These are phyloP conservation scores for Natator depressus DNA, from an alignment of 2,113 vertebrate genomes.

Conservation along the genomic window DNA sequence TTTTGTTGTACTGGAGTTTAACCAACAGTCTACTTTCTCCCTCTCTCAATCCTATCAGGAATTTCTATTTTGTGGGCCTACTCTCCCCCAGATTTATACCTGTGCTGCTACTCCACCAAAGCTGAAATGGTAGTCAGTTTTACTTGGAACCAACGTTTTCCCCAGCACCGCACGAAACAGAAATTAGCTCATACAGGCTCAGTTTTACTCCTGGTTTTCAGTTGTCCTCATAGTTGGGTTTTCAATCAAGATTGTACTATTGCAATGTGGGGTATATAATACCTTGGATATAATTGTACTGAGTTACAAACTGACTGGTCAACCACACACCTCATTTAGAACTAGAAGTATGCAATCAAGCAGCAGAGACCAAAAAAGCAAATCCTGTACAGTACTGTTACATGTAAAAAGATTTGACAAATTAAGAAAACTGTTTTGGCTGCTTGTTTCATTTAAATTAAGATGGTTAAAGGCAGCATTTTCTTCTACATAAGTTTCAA, in stretches of 20 bases:
- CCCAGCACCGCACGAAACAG: slow-evolving; percentile 34
- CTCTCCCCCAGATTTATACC: slow-evolving; percentile 63
- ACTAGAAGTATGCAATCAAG: no score
- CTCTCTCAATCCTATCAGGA: neutral
- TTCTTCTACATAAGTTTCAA: no score
- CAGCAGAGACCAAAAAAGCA: no score
- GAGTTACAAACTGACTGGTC: no score
- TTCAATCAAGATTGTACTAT: slow-evolving; percentile 30
- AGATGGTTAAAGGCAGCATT: no score
- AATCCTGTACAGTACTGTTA: no score
- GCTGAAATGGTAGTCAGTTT: slow-evolving; percentile 44
- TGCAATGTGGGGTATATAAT: no score
- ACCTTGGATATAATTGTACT: no score
- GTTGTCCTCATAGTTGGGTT: slow-evolving; percentile 27
- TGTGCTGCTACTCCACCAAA: slow-evolving; percentile 46
- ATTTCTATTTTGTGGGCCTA: neutral
- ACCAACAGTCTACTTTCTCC: slow-evolving; percentile 29
- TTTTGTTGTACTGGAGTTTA: neutral
- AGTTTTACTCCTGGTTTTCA: slow-evolving; percentile 53
- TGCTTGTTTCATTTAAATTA: no score
- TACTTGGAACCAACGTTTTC: slow-evolving; percentile 17
- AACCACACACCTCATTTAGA: no score
- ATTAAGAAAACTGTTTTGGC: no score
- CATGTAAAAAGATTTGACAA: no score
- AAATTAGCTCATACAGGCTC: slow-evolving; percentile 33